Conservation (phyloP, 2,113 vertebrate species). For the Neofelis nebulosa region DNA sequence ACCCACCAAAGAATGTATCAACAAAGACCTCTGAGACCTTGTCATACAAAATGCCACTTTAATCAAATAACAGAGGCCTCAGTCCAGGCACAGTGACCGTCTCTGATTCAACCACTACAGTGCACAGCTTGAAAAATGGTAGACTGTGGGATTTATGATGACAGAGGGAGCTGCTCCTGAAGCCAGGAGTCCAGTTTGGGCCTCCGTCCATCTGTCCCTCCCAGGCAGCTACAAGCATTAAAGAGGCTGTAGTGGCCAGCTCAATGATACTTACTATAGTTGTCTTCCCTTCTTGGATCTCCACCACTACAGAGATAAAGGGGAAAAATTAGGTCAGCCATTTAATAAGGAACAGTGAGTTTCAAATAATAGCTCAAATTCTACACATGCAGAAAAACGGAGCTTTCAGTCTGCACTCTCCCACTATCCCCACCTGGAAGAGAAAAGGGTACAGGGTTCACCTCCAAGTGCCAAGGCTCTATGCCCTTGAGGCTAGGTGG, state of each 20-base stretch:
- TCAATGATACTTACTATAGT: constrained; percentile 83
- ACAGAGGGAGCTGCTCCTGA: constrained; percentile 47
- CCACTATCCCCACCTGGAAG: background rate
- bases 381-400: constrained; percentile 15
- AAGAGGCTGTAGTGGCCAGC: constrained; percentile 15
- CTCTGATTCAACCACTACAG: constrained; percentile 55
- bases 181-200: constrained; percentile 40
- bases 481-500: background rate
- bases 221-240: constrained; percentile 44
- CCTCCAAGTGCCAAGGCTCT: background rate
- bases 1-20: constrained; percentile 35
- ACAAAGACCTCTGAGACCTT: constrained; percentile 45
- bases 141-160: constrained; percentile 52
- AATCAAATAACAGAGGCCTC: constrained; percentile 50
- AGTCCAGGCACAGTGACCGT: constrained; percentile 8
- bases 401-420: constrained; percentile 25
- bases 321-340: constrained; percentile 65
- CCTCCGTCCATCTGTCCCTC: background rate
- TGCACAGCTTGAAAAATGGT: constrained; percentile 1
- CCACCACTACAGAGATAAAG: constrained; percentile 83
- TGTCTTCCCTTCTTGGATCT: constrained; percentile 86
- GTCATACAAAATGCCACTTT: constrained; percentile 56
- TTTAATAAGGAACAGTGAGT: constrained; percentile 73
- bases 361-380: constrained; percentile 64
- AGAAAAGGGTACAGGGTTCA: background rate